Percentiles rank a stretch among this genome's conserved stretches.
phyloP scores from a whole-genome alignment of 2,113 vertebrate genomes.

The Chrysemys picta region DNA sequence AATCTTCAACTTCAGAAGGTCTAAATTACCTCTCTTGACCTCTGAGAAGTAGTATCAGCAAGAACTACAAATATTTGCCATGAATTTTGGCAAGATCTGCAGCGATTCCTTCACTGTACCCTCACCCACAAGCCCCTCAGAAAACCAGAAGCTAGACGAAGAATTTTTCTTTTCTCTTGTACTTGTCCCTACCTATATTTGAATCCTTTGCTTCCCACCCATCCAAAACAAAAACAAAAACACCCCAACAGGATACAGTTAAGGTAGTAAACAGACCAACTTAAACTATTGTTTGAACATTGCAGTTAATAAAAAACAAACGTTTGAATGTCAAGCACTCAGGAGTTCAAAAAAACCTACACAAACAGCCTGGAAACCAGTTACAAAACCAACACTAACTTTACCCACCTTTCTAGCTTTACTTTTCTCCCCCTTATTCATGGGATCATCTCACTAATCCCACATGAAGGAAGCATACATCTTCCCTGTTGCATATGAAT shows the following conservation, averaged over 20 bases:
- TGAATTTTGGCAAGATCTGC: neutral
- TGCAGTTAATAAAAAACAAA: neutral
- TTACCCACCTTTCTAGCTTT: neutral
- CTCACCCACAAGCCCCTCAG: neutral
- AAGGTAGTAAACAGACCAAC: neutral
- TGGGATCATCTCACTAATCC: neutral
- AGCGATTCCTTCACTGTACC: neutral
- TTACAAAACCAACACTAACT: neutral
- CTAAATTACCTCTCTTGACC: neutral
- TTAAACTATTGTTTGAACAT: neutral
- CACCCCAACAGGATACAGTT: neutral
- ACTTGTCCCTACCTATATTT: neutral
- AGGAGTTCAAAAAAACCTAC: neutral
- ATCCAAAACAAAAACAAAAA: too few species aligned
- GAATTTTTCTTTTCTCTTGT: neutral
- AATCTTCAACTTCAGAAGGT: neutral
- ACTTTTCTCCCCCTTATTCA: neutral
- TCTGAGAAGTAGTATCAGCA: neutral
- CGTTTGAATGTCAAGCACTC: neutral
- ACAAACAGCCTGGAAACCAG: neutral
- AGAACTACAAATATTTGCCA: neutral
- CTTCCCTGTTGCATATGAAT: neutral
- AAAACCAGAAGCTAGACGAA: neutral
- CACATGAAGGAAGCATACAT: neutral
- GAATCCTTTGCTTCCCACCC: neutral